Conservation (phyloP, 2,113 vertebrate species). For the Pollimyrus isidori region DNA sequence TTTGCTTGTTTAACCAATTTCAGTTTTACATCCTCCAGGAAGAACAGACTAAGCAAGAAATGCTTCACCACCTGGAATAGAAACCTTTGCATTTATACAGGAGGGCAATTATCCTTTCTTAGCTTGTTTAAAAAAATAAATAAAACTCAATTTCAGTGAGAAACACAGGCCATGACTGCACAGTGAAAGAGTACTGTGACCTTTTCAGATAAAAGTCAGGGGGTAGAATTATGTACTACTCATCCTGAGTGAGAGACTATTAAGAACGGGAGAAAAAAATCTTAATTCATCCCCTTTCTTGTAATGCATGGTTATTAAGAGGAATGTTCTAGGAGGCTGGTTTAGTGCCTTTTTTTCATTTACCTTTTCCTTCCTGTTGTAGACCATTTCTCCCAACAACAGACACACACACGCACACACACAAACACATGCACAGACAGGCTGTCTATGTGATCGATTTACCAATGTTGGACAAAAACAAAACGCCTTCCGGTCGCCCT, state of each 20-base stretch:
- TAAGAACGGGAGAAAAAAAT: neutral
- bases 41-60: neutral
- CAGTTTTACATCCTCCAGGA: neutral
- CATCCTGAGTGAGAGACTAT: neutral
- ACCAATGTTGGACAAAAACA: neutral
- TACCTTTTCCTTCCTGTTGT: neutral
- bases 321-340: neutral
- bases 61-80: neutral
- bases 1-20: neutral
- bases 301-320: slow-evolving; percentile 2
- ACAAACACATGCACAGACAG: neutral
- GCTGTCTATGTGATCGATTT: neutral
- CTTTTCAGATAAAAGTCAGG: neutral
- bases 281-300: neutral
- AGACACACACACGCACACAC: neutral
- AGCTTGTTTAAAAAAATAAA: neutral
- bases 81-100: neutral
- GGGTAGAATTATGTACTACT: neutral
- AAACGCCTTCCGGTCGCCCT: neutral
- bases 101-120: neutral
- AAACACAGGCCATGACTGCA: neutral
- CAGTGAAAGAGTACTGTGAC: neutral
- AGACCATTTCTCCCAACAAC: neutral
- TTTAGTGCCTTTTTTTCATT: neutral
- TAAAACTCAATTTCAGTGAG: neutral